Base-by-base conservation (phyloP, 2,113 vertebrate species). In the Eolophus roseicapilla region DNA sequence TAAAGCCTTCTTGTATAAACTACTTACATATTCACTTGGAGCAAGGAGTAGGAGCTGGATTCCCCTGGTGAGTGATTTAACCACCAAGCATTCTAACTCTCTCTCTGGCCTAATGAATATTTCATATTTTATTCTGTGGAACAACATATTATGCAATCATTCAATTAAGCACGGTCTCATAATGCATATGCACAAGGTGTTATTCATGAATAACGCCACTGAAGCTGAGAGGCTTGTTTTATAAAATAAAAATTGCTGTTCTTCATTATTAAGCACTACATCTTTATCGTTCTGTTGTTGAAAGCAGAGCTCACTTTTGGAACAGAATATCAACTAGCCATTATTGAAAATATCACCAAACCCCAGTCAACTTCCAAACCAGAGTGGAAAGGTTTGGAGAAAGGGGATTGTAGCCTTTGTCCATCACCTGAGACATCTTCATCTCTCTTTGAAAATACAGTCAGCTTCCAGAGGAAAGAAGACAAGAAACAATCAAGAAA, bases 71-170 rank as follows among this genome's bases (percentile, higher is more conserved):
- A 92, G 80, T 82, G 80, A 84, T 94, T 95, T 96, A 95, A 96
- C 86, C 83, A 96, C 77, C 65, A 96, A 91, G 95, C 95, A 95
- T 95, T 92, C 83, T 86, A 75, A 88, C 92, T 86, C 92, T 78
- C 76, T 92, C 86, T 95, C 95, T 91, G 77, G 69, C 74, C 76
- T 96, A 96, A 97, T 97, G 94, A 96, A 96, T 97, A 97, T 97
- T 97, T 97, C 88, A 97, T 96, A 91, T 92, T 97, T 93, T 96
- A 96, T 96, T 91, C 96, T 89, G 89, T 92, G 93, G 77, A 95
- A 95, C 94, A 97, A 96, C 96, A 95, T 94, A 93, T 97, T 97
- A 97, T 95, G 93, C 94, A 96, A 96, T 95, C 96, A 97, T 96
- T 97, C 94, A 97, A 95, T 97, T 97, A 97, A 97, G 91, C 81